Evolutionary conservation across 2,888 invertebrate genomes (phyloP), one percentile per base, ranked within the genome.

Genomic region (Ectemnius continuus): DNA sequence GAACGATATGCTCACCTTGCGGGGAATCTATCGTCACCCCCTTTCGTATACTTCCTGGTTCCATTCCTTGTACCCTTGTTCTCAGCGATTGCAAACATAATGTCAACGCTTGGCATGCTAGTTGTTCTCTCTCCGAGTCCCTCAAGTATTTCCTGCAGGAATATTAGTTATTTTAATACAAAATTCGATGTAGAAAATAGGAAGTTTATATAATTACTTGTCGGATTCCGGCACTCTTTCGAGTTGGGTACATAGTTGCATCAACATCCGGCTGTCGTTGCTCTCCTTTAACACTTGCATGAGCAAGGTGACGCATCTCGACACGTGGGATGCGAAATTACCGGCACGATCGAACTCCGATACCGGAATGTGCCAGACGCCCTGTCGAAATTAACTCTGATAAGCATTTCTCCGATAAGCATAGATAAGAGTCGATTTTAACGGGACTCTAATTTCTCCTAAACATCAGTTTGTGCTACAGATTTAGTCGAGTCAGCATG

Each of bases 271-370:
- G 85, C 96, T 94, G 88, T 98, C 98, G 70, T 95, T 94, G 47
- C 95, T 94, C 85, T 95, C 95, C 83, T 94, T 93, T 56, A 98
- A 91, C 73, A 98, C 94, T 89, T 97, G 95, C 91, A 98, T 93
- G 5, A 97, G 92, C 46, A 98, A 93, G 23, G 94, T 93, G 2
- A 97, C 94, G 79, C 96, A 96, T 72, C 97, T 94, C 78, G 95
- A 96, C 95, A 98, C 96, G 88, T 98, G 98, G 47, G 97, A 95
- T 0, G 97, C 95, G 88, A 99, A 96, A 79, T 97, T 96, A 2
- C 98, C 98, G 0, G 97, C 95, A 75, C 98, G 93, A 88, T 98
- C 98, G 57, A 98, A 96, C 92, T 99, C 98, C 72, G 94, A 94
- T 1, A 95, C 93, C 0, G 97, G 98, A 88, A 97, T 97, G 82